phyloP scores from a whole-genome alignment of 1,140 invertebrate genomes.

The Gonatopus flavifemur region DNA sequence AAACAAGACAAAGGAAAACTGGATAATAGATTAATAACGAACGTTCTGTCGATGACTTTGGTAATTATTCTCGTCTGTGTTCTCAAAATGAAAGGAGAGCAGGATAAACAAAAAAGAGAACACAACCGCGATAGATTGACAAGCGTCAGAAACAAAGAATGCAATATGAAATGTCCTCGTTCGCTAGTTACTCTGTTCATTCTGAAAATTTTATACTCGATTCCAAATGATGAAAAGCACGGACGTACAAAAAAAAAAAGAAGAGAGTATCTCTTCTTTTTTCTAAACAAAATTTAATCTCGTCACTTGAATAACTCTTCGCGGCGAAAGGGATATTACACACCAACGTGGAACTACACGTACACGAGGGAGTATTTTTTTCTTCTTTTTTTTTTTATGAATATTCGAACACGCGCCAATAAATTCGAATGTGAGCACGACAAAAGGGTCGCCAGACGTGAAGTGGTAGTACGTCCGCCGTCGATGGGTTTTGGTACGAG shows the following conservation, averaged over 20 bases:
- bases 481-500: constrained; percentile 36
- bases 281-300: constrained; percentile 11
- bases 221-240: background rate
- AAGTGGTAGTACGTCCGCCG: constrained; percentile 48
- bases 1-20: background rate
- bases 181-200: too few relatives aligned
- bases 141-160: background rate
- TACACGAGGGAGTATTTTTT: too few relatives aligned
- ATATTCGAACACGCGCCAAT: constrained; percentile 57
- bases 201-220: too few relatives aligned
- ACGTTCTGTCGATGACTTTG: constrained; percentile 7
- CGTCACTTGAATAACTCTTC: constrained; percentile 32
- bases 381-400: constrained; percentile 51
- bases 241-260: background rate
- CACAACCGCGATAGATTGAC: constrained; percentile 14
- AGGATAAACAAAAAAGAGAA: background rate
- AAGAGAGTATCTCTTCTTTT: background rate
- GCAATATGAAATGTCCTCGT: too few relatives aligned
- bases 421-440: constrained; percentile 55
- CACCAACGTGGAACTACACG: too few relatives aligned
- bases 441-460: constrained; percentile 51
- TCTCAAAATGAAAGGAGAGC: too few relatives aligned
- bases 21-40: constrained; percentile 28
- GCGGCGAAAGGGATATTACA: constrained; percentile 19
- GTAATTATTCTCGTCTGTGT: constrained; percentile 22